Percentiles rank a stretch among this genome's conserved stretches.
Evolutionary conservation across 2,797 vertebrate genomes (phyloP).

Genomic region (Lithobates pipiens): DNA sequence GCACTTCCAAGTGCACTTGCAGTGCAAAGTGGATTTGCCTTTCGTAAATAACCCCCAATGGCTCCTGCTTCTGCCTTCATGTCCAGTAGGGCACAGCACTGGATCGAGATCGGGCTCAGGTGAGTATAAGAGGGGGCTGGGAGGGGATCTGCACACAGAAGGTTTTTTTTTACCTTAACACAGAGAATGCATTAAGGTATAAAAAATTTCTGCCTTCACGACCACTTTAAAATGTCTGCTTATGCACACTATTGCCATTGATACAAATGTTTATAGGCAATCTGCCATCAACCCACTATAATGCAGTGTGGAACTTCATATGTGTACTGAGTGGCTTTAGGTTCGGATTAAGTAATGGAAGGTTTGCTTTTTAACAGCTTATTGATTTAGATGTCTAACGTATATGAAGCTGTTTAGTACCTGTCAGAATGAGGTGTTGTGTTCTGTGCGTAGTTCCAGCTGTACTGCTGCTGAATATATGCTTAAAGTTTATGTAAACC

Average conservation of each 20-base stretch:
- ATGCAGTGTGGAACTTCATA: background rate
- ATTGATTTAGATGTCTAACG: background rate
- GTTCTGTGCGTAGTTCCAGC: background rate
- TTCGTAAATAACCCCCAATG: no score
- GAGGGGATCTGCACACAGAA: no score
- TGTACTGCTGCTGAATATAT: background rate
- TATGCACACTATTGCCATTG: background rate
- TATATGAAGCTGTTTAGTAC: background rate
- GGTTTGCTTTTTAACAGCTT: slow-evolving; percentile 1
- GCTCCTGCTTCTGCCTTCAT: no score
- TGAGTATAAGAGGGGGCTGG: no score
- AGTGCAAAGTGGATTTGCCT: no score
- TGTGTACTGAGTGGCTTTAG: background rate
- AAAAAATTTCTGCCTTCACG: no score
- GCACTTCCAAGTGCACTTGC: no score
- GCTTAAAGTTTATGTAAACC: no score
- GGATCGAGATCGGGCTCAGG: no score
- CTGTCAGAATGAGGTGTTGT: background rate
- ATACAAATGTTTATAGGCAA: background rate
- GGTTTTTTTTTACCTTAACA: no score
- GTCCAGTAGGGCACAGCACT: no score
- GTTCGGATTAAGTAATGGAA: background rate
- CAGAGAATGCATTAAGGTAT: no score
- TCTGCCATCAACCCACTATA: background rate
- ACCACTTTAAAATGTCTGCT: background rate